phyloP scores from a whole-genome alignment of 92 coral and sea anemone genomes.

The Zoanthus solanderi region DNA sequence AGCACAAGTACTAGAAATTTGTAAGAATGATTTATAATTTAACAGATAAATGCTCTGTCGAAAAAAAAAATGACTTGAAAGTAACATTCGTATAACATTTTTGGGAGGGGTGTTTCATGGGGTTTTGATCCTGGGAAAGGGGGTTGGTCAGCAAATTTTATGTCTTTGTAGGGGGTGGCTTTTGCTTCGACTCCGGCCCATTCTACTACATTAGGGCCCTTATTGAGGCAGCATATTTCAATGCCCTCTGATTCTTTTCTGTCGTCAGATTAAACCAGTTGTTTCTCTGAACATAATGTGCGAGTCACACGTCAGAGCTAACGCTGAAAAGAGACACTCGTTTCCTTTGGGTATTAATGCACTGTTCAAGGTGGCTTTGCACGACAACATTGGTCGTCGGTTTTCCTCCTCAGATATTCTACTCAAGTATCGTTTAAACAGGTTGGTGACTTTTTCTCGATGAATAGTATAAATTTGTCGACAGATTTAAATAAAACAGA shows the following conservation, averaged over 20 bases:
- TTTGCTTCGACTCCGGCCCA: too few species aligned
- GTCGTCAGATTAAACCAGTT: conserved; percentile 88
- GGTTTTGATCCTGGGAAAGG: too few species aligned
- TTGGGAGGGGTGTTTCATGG: too few species aligned
- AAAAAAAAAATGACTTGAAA: too few species aligned
- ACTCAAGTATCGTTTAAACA: conserved; percentile 93
- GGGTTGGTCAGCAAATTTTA: too few species aligned
- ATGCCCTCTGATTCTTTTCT: background rate
- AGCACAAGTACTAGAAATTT: too few species aligned
- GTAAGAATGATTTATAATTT: too few species aligned
- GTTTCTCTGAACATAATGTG: conserved; percentile 85
- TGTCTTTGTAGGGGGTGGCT: too few species aligned
- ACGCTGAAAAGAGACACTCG: conserved; percentile 87
- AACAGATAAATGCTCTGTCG: too few species aligned
- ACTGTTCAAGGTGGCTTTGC: conserved; percentile 80
- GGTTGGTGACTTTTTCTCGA: conserved; percentile 53
- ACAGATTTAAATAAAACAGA: too few species aligned
- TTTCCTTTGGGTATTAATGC: conserved; percentile 97
- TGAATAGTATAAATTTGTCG: background rate
- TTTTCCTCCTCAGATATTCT: conserved; percentile 92
- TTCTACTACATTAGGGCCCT: background rate
- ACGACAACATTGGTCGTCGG: conserved; percentile 94
- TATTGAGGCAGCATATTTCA: background rate
- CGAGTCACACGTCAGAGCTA: conserved; percentile 88
- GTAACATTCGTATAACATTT: too few species aligned